Percentiles rank a stretch among this genome's conserved stretches.
Evolutionary conservation across 2,888 invertebrate genomes (phyloP).

Genomic region (Plutella xylostella): DNA sequence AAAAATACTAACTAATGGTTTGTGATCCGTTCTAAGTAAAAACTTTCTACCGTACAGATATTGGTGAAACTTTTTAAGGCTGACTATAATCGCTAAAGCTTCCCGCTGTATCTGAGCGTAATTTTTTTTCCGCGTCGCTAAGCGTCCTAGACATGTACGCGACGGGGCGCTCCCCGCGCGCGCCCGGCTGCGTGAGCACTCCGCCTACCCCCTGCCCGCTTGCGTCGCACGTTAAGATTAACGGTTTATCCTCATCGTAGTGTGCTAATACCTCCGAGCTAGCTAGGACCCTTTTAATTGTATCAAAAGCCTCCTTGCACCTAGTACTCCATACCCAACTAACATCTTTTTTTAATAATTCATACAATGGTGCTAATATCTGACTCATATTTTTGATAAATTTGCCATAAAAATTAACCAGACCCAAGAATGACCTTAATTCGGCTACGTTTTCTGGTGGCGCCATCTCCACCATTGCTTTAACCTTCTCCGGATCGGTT

Average conservation of each 20-base stretch:
- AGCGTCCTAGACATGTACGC: slow-evolving; percentile 12
- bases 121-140: slow-evolving; percentile 2
- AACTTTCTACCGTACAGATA: slow-evolving; percentile 13
- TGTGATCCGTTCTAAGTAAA: slow-evolving; percentile 13
- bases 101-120: slow-evolving; percentile 13
- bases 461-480: too few relatives aligned
- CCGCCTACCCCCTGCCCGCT: slow-evolving; percentile 14
- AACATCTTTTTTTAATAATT: slow-evolving; percentile 9
- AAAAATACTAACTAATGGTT: slow-evolving; percentile 16
- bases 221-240: slow-evolving; percentile 16
- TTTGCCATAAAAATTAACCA: too few relatives aligned
- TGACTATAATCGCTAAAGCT: slow-evolving; percentile 14
- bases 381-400: too few relatives aligned
- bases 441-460: too few relatives aligned
- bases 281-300: slow-evolving; percentile 7
- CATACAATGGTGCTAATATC: slow-evolving; percentile 13
- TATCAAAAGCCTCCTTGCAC: slow-evolving; percentile 8
- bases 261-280: slow-evolving; percentile 13
- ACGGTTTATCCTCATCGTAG: slow-evolving; percentile 10
- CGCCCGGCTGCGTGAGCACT: slow-evolving; percentile 11
- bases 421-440: too few relatives aligned
- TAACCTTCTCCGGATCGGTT: too few relatives aligned
- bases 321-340: slow-evolving; percentile 8
- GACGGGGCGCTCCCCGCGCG: slow-evolving; percentile 10
- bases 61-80: slow-evolving; percentile 13